Evolutionary conservation across 2,888 invertebrate genomes (phyloP).

Genomic region (Diaprepes abbreviatus): DNA sequence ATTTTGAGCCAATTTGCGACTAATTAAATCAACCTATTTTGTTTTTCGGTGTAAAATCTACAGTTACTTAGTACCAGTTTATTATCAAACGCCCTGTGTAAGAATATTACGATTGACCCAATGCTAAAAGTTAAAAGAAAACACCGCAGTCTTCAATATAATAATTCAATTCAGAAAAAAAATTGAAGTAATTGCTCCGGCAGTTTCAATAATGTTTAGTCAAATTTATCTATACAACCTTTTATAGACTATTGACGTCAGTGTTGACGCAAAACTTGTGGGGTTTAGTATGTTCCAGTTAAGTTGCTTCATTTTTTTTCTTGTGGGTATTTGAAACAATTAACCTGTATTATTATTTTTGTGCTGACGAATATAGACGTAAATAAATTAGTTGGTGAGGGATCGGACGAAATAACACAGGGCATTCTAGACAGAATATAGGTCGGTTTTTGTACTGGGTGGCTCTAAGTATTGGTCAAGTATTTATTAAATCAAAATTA

Average conservation of each 20-base stretch:
- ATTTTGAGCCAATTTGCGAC: too few relatives aligned
- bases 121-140: too few relatives aligned
- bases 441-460: neutral
- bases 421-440: neutral
- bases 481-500: too few relatives aligned
- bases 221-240: conserved; percentile 59
- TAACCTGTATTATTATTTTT: neutral
- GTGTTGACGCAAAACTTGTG: conserved; percentile 56
- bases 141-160: too few relatives aligned
- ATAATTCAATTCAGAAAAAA: conserved; percentile 9
- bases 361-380: neutral
- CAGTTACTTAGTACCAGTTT: too few relatives aligned
- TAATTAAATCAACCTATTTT: too few relatives aligned
- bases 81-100: too few relatives aligned
- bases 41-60: too few relatives aligned
- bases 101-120: too few relatives aligned
- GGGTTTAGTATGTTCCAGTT: conserved; percentile 36
- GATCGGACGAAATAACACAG: neutral
- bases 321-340: conserved; percentile 25
- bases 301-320: conserved; percentile 24
- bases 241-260: conserved; percentile 61
- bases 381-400: neutral
- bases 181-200: conserved; percentile 19
- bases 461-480: too few relatives aligned
- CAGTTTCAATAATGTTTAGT: conserved; percentile 25